Evolutionary conservation across 2,888 invertebrate genomes (phyloP).

Genomic region (Lasioglossum pauxillum): DNA sequence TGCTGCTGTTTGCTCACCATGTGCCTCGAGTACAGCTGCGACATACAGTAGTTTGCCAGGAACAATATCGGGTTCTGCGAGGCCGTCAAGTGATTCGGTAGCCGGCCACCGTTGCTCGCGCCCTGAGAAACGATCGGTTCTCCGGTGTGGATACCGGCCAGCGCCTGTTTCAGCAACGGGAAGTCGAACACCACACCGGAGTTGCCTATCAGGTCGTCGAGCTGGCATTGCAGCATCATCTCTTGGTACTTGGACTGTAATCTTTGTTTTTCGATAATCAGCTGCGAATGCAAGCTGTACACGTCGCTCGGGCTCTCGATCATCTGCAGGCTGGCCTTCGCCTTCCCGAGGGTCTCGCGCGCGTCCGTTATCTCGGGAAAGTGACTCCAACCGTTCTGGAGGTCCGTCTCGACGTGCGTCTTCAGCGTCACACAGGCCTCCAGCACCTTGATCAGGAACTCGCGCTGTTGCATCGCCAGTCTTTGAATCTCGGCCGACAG

Average conservation of each 20-base stretch:
- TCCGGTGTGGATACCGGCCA: conserved; percentile 87
- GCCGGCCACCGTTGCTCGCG: conserved; percentile 76
- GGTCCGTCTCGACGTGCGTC: conserved; percentile 90
- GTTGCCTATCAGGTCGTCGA: conserved; percentile 89
- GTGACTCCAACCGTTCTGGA: conserved; percentile 89
- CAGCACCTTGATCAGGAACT: conserved; percentile 89
- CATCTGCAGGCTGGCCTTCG: conserved; percentile 87
- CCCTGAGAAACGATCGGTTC: conserved; percentile 83
- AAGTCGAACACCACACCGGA: conserved; percentile 89
- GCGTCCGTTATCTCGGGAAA: conserved; percentile 88
- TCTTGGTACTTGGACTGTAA: conserved; percentile 89
- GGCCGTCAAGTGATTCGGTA: conserved; percentile 81
- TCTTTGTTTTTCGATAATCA: conserved; percentile 88
- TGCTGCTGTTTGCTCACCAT: conserved; percentile 87
- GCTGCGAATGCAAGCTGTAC: conserved; percentile 87
- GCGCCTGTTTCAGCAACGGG: conserved; percentile 88
- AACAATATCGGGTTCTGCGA: conserved; percentile 90
- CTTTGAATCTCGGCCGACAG: conserved; percentile 90
- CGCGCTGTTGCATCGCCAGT: conserved; percentile 89
- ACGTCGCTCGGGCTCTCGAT: conserved; percentile 87
- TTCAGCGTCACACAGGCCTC: conserved; percentile 91
- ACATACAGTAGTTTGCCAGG: conserved; percentile 91
- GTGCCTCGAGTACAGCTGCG: conserved; percentile 89
- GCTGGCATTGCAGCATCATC: conserved; percentile 90
- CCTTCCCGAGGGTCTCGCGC: conserved; percentile 87